Conservation (phyloP, 2,888 invertebrate species). For the Chalcis sispes region DNA sequence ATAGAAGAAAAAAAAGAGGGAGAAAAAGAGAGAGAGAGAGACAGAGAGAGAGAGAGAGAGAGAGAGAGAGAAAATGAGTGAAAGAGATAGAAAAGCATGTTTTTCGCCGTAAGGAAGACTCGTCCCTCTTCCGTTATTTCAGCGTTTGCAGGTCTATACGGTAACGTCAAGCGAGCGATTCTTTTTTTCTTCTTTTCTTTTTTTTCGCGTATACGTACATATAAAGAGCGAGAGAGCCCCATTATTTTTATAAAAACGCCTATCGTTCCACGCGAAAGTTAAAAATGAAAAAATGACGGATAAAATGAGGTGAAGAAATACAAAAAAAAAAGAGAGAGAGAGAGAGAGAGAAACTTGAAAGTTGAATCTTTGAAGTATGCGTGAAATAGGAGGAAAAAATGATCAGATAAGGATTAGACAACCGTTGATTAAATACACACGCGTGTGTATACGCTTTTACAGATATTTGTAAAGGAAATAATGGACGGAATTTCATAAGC, state of each 20-base stretch:
- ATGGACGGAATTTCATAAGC: constrained; percentile 4
- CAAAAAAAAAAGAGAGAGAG: not conserved
- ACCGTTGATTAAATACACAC: constrained; percentile 40
- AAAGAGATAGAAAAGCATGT: constrained; percentile 20
- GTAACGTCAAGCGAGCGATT: constrained; percentile 15
- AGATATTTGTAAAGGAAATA: too few relatives aligned
- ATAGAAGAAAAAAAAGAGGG: not conserved
- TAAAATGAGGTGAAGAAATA: not conserved
- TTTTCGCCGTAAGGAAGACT: constrained; percentile 52
- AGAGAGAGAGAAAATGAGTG: constrained; percentile 9
- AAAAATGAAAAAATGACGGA: constrained; percentile 20
- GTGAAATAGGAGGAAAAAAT: not conserved
- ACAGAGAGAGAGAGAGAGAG: constrained; percentile 8
- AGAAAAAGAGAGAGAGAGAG: not conserved
- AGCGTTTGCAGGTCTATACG: not conserved
- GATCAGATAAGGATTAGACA: constrained; percentile 35
- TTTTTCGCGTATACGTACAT: too few relatives aligned
- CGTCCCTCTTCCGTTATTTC: constrained; percentile 37
- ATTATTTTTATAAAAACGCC: constrained; percentile 40
- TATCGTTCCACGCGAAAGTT: constrained; percentile 30
- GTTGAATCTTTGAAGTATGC: too few relatives aligned
- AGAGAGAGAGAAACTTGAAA: too few relatives aligned
- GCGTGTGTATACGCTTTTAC: not conserved
- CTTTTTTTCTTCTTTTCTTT: constrained; percentile 20
- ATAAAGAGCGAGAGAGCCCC: not conserved